These are phyloP conservation scores for Drosophila fungiperda DNA, from an alignment of 2,888 invertebrate genomes.

Conservation along the genomic window DNA sequence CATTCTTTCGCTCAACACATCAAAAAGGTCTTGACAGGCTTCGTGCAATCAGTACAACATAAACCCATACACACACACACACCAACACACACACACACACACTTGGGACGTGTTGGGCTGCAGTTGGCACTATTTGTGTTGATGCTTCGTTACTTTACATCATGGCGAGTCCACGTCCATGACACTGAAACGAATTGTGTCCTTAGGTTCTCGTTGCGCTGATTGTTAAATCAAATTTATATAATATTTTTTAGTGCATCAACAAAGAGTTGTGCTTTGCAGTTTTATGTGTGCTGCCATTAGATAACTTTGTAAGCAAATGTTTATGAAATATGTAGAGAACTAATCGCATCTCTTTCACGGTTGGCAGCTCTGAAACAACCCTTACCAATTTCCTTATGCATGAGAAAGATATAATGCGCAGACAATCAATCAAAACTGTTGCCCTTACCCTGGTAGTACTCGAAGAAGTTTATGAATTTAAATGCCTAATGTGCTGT, in stretches of 20 bases:
- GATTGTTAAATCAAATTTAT: slow-evolving; percentile 51
- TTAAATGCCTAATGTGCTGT: slow-evolving; percentile 10
- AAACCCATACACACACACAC: slow-evolving; percentile 1
- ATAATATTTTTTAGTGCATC: slow-evolving; percentile 25
- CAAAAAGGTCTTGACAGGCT: slow-evolving; percentile 75
- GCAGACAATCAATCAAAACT: slow-evolving; percentile 47
- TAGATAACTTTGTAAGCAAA: slow-evolving; percentile 14
- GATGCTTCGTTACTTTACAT: slow-evolving; percentile 58
- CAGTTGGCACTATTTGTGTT: slow-evolving; percentile 39
- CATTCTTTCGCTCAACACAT: slow-evolving; percentile 73
- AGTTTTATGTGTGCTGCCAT: slow-evolving; percentile 23
- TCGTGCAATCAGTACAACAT: slow-evolving; percentile 64
- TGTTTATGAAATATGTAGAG: slow-evolving; percentile 8
- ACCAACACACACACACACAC: slow-evolving; percentile 2
- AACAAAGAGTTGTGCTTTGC: slow-evolving; percentile 6
- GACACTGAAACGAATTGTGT: slow-evolving; percentile 42
- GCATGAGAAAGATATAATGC: slow-evolving; percentile 14
- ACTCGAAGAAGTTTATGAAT: not conserved
- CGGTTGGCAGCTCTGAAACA: slow-evolving; percentile 24
- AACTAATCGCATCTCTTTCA: slow-evolving; percentile 24
- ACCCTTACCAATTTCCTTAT: slow-evolving; percentile 33
- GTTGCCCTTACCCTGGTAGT: not conserved
- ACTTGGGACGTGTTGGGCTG: slow-evolving; percentile 9
- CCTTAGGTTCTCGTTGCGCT: slow-evolving; percentile 51
- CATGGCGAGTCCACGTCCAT: slow-evolving; percentile 38